Conservation (phyloP, 1,140 invertebrate species). For the Drosophila saltans region DNA sequence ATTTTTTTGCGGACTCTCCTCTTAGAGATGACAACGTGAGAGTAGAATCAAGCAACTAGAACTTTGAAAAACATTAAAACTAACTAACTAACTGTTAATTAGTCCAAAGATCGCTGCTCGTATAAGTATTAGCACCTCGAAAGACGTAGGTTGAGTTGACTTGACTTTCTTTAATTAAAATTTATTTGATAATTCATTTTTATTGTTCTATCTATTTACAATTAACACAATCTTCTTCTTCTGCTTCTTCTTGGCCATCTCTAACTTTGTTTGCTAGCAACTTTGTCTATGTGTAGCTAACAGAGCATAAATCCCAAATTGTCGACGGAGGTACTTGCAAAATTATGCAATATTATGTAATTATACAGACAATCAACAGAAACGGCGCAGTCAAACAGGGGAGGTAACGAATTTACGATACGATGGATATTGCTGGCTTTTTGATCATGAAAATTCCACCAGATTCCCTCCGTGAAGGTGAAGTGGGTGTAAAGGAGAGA, state of each 20-base stretch:
- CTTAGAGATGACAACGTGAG: constrained; percentile 15
- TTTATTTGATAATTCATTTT: no score
- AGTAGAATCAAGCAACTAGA: neutral
- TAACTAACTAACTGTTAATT: no score
- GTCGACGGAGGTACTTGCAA: constrained; percentile 64
- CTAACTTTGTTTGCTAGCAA: neutral
- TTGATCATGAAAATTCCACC: constrained; percentile 38
- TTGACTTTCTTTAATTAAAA: no score
- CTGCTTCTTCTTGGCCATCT: neutral
- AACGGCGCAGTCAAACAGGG: constrained; percentile 27
- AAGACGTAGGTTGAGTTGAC: no score
- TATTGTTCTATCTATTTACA: no score
- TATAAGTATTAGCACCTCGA: no score
- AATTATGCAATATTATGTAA: constrained; percentile 82
- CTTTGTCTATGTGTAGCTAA: constrained; percentile 54
- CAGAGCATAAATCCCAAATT: constrained; percentile 80
- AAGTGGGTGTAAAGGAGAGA: constrained; percentile 12
- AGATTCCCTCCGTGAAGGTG: constrained; percentile 28
- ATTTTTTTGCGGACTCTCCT: constrained; percentile 19
- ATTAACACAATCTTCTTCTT: neutral
- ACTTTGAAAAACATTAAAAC: no score
- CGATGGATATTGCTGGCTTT: constrained; percentile 30
- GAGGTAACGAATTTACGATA: constrained; percentile 23
- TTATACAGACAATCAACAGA: constrained; percentile 76
- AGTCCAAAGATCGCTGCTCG: no score